Conservation (phyloP, 2,888 invertebrate species). For the Blastobasis lacticolella region DNA sequence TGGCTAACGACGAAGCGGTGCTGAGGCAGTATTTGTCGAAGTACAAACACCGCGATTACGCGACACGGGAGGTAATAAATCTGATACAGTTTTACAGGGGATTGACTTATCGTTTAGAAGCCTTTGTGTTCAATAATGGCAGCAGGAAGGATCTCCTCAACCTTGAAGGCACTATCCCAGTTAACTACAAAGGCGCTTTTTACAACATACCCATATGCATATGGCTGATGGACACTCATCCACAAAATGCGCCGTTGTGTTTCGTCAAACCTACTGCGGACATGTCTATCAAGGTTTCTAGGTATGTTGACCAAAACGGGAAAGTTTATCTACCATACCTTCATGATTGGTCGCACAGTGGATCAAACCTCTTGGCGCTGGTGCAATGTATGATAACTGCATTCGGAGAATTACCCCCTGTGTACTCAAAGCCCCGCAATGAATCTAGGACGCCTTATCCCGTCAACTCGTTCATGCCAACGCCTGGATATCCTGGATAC, state of each 20-base stretch:
- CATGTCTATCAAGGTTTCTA: constrained; percentile 96
- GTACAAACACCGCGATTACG: constrained; percentile 63
- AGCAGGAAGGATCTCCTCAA: constrained; percentile 85
- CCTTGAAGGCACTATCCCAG: constrained; percentile 94
- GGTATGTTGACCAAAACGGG: constrained; percentile 95
- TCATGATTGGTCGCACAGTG: constrained; percentile 90
- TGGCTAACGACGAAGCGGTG: constrained; percentile 60
- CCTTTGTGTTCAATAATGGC: constrained; percentile 91
- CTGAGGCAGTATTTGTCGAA: constrained; percentile 57
- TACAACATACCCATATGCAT: constrained; percentile 98
- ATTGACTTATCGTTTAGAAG: constrained; percentile 60
- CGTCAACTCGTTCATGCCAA: constrained; percentile 56
- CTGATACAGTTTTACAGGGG: constrained; percentile 61
- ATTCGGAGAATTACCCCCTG: constrained; percentile 97
- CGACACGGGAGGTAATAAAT: constrained; percentile 59
- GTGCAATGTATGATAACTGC: constrained; percentile 93
- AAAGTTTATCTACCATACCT: constrained; percentile 97
- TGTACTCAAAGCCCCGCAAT: constrained; percentile 83
- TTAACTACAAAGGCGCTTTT: constrained; percentile 87
- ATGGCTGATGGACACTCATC: constrained; percentile 98
- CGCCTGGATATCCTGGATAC: constrained; percentile 58
- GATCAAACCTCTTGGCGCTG: constrained; percentile 90
- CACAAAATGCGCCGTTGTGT: constrained; percentile 95
- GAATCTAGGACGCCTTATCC: constrained; percentile 77
- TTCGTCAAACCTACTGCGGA: constrained; percentile 95